Percentiles rank a stretch among this genome's conserved stretches.
Evolutionary conservation across 2,797 vertebrate genomes (phyloP).

Genomic region (Eospalax fontanierii): DNA sequence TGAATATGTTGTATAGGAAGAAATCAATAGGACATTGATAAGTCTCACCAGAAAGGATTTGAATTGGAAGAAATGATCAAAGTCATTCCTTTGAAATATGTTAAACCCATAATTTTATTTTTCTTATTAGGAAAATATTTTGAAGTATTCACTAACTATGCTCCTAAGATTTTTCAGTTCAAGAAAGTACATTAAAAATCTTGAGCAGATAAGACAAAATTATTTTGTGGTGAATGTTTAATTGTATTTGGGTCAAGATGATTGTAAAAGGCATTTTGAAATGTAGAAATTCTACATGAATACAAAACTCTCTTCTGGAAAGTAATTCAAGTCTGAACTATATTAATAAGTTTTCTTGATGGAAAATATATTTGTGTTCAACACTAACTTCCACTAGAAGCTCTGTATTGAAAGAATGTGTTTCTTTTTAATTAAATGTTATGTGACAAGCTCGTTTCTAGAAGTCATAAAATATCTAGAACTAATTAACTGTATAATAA

Average conservation of each 20-base stretch:
- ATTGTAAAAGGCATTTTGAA: constrained; percentile 39
- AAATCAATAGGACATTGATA: neutral
- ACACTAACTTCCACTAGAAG: neutral
- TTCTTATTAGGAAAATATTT: constrained; percentile 40
- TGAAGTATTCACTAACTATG: neutral
- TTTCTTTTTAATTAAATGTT: neutral
- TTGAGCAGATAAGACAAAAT: neutral
- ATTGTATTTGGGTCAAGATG: neutral
- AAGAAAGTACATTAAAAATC: constrained; percentile 12
- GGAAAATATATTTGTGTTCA: neutral
- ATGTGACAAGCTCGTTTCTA: neutral
- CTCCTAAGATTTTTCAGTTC: neutral
- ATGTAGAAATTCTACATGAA: constrained; percentile 16
- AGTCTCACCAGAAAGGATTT: neutral
- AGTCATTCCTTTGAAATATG: constrained; percentile 20
- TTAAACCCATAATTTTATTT: constrained; percentile 17
- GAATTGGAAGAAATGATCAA: constrained; percentile 12
- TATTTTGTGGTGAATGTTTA: neutral
- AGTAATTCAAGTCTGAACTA: neutral
- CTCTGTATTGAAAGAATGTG: neutral
- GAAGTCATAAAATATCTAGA: neutral
- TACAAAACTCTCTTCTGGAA: neutral
- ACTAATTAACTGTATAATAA: neutral
- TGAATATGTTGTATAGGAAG: neutral
- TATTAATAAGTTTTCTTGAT: constrained; percentile 42